Percentiles rank a stretch among this genome's conserved stretches.
Evolutionary conservation across 1,140 invertebrate species (phyloP).

Genomic region (Centruroides sculpturatus): DNA sequence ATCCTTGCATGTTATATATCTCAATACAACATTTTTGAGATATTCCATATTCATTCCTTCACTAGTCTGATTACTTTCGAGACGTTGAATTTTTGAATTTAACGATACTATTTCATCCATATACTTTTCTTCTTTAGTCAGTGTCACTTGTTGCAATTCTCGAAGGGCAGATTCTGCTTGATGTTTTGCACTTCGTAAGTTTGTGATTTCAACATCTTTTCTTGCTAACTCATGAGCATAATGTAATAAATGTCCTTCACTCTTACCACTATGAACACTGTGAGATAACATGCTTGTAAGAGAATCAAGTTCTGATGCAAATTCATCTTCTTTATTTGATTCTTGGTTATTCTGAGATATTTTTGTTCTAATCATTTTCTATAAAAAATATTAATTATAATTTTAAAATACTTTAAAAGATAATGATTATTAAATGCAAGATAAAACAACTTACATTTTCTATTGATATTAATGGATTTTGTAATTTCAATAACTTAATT

Average conservation of each 20-base stretch:
- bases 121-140: constrained; percentile 40
- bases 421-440: too few relatives aligned
- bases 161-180: constrained; percentile 49
- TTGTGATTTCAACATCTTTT: constrained; percentile 60
- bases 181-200: constrained; percentile 52
- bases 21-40: constrained; percentile 74
- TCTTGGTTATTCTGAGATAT: too few relatives aligned
- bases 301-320: too few relatives aligned
- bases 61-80: constrained; percentile 56
- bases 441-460: constrained; percentile 22
- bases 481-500: constrained; percentile 44
- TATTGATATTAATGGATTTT: constrained; percentile 19
- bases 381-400: too few relatives aligned
- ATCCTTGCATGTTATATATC: constrained; percentile 58
- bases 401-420: too few relatives aligned
- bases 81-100: constrained; percentile 39
- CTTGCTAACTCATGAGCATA: constrained; percentile 68
- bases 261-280: too few relatives aligned
- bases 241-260: constrained; percentile 35
- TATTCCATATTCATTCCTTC: constrained; percentile 79
- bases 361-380: too few relatives aligned
- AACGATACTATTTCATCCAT: constrained; percentile 39
- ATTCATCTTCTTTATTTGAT: too few relatives aligned
- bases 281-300: too few relatives aligned
- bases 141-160: constrained; percentile 42